Percentiles rank a stretch among this genome's conserved stretches.
These are phyloP conservation scores for Egretta garzetta DNA, from an alignment of 2,113 vertebrate genomes.

Conservation along the genomic window DNA sequence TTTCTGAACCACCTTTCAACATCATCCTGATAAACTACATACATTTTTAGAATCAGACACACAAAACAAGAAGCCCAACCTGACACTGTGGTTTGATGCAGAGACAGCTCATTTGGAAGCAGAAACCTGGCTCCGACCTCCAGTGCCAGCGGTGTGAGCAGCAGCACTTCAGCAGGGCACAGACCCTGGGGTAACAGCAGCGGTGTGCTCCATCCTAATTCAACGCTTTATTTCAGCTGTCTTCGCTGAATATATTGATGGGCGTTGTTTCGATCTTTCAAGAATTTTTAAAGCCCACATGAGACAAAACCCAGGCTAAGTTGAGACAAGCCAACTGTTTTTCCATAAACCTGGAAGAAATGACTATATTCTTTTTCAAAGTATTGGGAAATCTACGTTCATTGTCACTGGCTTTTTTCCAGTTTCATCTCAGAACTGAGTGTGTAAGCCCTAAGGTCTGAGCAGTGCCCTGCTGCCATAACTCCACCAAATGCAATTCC, in stretches of 20 bases:
- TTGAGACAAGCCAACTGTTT: background rate
- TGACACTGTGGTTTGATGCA: background rate
- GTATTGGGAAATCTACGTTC: background rate
- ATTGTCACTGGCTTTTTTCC: background rate
- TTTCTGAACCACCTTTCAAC: background rate
- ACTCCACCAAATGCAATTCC: background rate
- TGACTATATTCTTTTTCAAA: background rate
- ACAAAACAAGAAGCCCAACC: background rate
- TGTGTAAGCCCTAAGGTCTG: background rate
- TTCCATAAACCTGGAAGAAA: constrained; percentile 28
- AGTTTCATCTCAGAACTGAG: background rate
- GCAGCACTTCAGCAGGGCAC: background rate
- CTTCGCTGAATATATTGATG: background rate
- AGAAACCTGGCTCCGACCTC: background rate
- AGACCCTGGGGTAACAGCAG: background rate
- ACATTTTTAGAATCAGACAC: background rate
- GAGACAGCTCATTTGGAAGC: background rate
- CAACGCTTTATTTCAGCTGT: background rate
- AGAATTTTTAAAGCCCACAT: constrained; percentile 10
- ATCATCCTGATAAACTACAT: background rate
- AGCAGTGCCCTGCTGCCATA: background rate
- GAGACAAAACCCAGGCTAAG: background rate
- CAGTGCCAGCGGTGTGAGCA: background rate
- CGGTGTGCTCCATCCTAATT: background rate
- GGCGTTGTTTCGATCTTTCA: background rate